Percentiles rank a stretch among this genome's conserved stretches.
Conservation (phyloP, 2,113 vertebrate genomes). For the Pampusana beccarii region DNA sequence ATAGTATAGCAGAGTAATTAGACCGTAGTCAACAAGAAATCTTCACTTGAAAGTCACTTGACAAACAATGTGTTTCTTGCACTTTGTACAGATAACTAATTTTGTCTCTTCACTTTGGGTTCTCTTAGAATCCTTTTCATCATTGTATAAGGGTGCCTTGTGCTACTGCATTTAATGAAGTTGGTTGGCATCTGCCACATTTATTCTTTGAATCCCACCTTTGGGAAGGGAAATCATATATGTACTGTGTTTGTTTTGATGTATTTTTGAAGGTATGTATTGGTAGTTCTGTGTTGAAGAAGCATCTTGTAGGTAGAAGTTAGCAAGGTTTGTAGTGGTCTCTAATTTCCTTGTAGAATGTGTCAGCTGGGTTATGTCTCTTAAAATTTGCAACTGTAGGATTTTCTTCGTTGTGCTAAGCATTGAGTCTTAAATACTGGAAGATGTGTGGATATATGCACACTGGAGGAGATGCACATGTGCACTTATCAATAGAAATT, state of each 20-base stretch:
- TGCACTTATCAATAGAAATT: background rate
- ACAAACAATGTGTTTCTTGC: background rate
- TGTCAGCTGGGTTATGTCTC: background rate
- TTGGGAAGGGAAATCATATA: background rate
- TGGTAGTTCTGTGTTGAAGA: background rate
- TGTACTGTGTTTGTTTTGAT: background rate
- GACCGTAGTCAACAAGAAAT: background rate
- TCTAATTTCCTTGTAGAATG: background rate
- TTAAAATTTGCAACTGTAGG: rapidly evolving
- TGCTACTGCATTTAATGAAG: background rate
- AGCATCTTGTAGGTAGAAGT: background rate
- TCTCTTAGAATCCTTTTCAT: background rate
- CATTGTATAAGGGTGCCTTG: background rate
- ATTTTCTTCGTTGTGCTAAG: background rate
- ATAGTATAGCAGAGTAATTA: background rate
- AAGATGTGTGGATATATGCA: background rate
- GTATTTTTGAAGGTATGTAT: background rate
- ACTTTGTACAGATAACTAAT: background rate
- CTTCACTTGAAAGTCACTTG: background rate
- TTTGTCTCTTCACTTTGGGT: background rate
- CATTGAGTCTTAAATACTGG: background rate
- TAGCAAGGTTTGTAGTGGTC: background rate
- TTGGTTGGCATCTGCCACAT: background rate
- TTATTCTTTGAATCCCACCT: background rate
- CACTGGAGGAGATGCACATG: rapidly evolving